Evolutionary conservation across 1,140 invertebrate genomes (phyloP).

Genomic region (Drosophila carrolli): DNA sequence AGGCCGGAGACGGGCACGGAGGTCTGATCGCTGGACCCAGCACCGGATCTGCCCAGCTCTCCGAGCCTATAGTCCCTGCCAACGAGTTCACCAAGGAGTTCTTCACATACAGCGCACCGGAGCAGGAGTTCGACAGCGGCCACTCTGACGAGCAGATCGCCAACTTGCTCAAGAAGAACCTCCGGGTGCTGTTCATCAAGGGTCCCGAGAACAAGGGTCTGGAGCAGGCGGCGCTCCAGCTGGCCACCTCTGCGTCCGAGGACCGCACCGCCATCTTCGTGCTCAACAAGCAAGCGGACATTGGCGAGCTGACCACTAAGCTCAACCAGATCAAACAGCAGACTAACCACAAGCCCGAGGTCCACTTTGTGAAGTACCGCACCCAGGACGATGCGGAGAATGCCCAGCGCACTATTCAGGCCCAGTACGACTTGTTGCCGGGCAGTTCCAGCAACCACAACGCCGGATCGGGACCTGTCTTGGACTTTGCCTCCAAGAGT

Average conservation of each 20-base stretch:
- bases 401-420: conserved; percentile 72
- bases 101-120: conserved; percentile 68
- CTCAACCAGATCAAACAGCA: conserved; percentile 59
- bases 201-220: conserved; percentile 86
- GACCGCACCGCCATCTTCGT: conserved; percentile 94
- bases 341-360: conserved; percentile 87
- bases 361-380: conserved; percentile 90
- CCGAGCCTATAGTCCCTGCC: conserved; percentile 44
- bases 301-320: conserved; percentile 57
- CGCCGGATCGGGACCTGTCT: conserved; percentile 53
- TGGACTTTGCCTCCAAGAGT: conserved; percentile 62
- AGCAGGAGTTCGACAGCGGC: conserved; percentile 66
- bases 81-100: conserved; percentile 76
- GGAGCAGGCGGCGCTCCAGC: conserved; percentile 88
- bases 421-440: conserved; percentile 67
- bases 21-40: conserved; percentile 27
- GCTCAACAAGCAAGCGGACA: conserved; percentile 88
- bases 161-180: conserved; percentile 89
- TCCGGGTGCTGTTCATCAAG: conserved; percentile 94
- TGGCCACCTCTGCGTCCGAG: conserved; percentile 88
- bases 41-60: conserved; percentile 50
- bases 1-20: conserved; percentile 45
- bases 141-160: conserved; percentile 49
- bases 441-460: conserved; percentile 62
- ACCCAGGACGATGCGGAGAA: conserved; percentile 86